phyloP scores from a whole-genome alignment of 2,113 vertebrate genomes.

The Arizona elegans region DNA sequence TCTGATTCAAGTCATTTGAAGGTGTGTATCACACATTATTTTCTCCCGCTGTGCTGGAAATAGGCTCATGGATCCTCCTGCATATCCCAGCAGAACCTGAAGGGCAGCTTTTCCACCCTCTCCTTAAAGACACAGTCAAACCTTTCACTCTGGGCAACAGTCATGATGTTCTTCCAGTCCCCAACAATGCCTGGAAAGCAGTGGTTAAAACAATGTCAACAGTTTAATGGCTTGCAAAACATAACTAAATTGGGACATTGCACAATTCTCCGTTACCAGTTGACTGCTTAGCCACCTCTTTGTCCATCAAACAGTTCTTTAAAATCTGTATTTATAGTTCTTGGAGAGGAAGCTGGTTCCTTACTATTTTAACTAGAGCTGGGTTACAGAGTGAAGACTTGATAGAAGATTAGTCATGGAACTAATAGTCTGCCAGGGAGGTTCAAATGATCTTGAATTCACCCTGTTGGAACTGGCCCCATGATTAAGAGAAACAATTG shows the following conservation, averaged over 20 bases:
- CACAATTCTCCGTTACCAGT: neutral
- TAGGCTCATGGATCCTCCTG: neutral
- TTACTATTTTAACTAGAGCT: too few relatives aligned
- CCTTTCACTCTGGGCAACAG: constrained; percentile 13
- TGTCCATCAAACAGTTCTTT: neutral
- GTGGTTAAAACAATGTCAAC: neutral
- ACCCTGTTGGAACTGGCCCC: too few relatives aligned
- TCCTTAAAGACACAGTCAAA: constrained; percentile 11
- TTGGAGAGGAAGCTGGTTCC: neutral
- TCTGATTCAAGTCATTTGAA: neutral
- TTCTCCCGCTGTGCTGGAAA: neutral
- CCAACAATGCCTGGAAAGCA: neutral
- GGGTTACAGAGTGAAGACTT: too few relatives aligned
- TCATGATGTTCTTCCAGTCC: constrained; percentile 3
- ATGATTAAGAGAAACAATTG: too few relatives aligned
- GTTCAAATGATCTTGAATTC: too few relatives aligned
- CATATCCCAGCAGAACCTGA: neutral
- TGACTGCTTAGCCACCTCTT: neutral
- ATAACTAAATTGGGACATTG: neutral
- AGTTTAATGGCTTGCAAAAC: neutral
- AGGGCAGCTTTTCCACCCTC: neutral
- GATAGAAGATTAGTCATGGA: too few relatives aligned
- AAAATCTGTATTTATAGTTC: neutral
- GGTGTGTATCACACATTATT: neutral
- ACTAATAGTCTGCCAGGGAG: too few relatives aligned